Evolutionary conservation across 2,888 invertebrate genomes (phyloP), one percentile per base, ranked within the genome.

Genomic region (Muschampia plurimacula): DNA sequence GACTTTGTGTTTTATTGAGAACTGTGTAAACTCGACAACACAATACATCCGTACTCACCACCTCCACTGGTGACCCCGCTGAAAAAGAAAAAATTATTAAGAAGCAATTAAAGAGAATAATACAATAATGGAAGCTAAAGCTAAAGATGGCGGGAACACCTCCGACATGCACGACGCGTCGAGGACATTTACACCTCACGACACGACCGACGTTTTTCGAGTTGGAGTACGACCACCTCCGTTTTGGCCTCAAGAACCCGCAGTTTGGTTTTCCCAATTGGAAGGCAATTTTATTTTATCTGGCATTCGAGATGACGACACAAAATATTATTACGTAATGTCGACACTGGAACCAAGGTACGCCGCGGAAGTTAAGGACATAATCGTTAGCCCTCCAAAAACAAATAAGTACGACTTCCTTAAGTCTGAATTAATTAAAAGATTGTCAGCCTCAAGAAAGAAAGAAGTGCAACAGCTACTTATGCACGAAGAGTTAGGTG

Each of bases 161-260:
- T 55, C 55, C 12, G 10, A 55, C 55, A 10, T 13, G 13, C 46
- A 15, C 55, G 55, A 55, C 22, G 6, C 8, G 8, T 9, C 55
- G 8, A 55, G 13, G 46, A 13, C 46, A 46, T 10, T 22, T 55
- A 55, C 55, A 55, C 55, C 52, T 52, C 15, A 55, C 55, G 55
- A 55, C 22, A 55, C 55, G 55, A 55, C 55, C 57, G 57, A 57
- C 10, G 64, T 67, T 39, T 55, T 13, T 9, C 63, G 36, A 4
- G 63, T 57, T 2, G 57, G 57, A 10, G 57, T 57, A 22, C 57
- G 57, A 59, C 57, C 57, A 28, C 59, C 59, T 10, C 63, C 59
- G 13, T 59, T 59, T 59, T 59, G 59, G 59, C 59, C 59, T 5
- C 5, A 59, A 7, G 59, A 59, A 32, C 59, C 59, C 5, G 32